Conservation (phyloP, 2,888 invertebrate species). For the Erebia palarica region DNA sequence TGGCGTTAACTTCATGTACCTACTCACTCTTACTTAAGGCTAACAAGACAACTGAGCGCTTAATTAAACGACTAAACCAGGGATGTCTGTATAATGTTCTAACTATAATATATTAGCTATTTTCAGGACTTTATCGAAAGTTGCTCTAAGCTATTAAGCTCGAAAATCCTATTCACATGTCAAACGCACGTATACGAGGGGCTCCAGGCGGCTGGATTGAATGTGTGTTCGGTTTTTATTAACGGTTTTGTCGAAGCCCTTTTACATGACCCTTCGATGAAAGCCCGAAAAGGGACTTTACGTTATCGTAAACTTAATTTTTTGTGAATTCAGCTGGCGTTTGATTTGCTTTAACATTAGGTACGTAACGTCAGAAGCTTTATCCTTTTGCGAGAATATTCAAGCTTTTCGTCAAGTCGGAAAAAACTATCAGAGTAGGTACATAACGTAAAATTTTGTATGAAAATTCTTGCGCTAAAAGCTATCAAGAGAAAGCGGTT, state of each 20-base stretch:
- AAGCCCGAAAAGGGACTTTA: constrained; percentile 24
- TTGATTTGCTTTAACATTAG: constrained; percentile 17
- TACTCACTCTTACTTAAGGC: no score
- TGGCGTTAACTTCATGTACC: no score
- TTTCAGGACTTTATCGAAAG: neutral
- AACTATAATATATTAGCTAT: neutral
- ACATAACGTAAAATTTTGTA: neutral
- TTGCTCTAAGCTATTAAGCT: neutral
- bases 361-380: no score
- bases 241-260: constrained; percentile 30
- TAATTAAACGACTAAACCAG: no score
- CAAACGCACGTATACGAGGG: constrained; percentile 26
- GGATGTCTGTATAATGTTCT: no score
- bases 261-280: constrained; percentile 39
- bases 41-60: no score
- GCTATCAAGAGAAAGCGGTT: neutral
- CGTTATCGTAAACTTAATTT: constrained; percentile 25
- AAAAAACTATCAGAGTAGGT: neutral
- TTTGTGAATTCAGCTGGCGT: constrained; percentile 9
- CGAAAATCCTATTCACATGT: constrained; percentile 17
- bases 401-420: neutral
- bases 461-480: constrained; percentile 1
- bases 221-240: constrained; percentile 29
- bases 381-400: neutral
- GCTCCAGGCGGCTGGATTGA: constrained; percentile 24